Evolutionary conservation across 92 coral and sea anemone genomes (phyloP).

Genomic region (Phenganax marumi): DNA sequence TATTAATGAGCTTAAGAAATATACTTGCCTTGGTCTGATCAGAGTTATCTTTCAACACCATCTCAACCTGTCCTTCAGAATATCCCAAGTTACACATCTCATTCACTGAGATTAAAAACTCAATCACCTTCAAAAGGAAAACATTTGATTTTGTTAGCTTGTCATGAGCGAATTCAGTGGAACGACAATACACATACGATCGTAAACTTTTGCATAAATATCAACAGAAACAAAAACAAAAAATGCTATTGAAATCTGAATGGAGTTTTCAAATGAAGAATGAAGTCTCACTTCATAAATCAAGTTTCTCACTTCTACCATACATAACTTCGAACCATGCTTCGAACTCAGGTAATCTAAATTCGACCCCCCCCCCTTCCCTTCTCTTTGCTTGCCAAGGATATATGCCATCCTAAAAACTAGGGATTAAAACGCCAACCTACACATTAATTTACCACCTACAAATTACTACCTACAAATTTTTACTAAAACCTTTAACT

Average conservation of each 20-base stretch:
- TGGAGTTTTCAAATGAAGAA: too few relatives aligned
- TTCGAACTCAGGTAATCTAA: too few relatives aligned
- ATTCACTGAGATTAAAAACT: slow-evolving; percentile 72
- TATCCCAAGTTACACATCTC: slow-evolving; percentile 68
- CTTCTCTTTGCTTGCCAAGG: too few relatives aligned
- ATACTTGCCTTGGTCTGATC: slow-evolving; percentile 61
- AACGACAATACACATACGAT: background rate
- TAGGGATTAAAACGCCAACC: too few relatives aligned
- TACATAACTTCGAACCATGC: too few relatives aligned
- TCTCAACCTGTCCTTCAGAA: slow-evolving; percentile 66
- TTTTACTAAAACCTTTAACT: too few relatives aligned
- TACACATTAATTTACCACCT: too few relatives aligned
- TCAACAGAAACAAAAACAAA: background rate
- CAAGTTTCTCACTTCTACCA: too few relatives aligned
- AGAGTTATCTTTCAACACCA: slow-evolving; percentile 57
- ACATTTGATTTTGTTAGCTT: background rate
- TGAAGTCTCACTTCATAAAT: too few relatives aligned
- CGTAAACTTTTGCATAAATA: background rate
- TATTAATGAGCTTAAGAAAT: background rate
- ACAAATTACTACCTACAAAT: too few relatives aligned
- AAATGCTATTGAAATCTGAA: background rate
- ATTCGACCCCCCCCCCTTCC: too few relatives aligned
- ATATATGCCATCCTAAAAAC: too few relatives aligned
- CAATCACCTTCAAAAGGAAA: slow-evolving; percentile 64
- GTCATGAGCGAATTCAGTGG: background rate